phyloP scores from a whole-genome alignment of 2,888 invertebrate genomes.

The Tenthredo scrophulariae region DNA sequence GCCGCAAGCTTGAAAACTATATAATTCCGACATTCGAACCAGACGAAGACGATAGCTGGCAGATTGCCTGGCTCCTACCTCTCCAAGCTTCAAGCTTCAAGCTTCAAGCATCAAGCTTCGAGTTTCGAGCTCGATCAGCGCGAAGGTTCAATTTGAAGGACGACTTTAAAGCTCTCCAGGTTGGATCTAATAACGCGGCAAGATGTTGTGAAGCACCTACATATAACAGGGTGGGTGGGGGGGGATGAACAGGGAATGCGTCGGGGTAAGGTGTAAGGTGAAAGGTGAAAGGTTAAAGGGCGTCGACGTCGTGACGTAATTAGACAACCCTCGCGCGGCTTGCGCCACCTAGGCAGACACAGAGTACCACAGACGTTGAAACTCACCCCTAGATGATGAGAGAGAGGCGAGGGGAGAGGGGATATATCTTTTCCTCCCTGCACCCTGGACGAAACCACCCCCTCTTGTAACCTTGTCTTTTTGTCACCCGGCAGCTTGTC shows the following conservation, averaged over 20 bases:
- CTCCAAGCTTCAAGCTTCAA: not conserved
- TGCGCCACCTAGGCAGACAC: not conserved
- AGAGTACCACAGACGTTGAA: not conserved
- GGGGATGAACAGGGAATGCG: conserved; percentile 15
- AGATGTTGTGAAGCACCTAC: conserved; percentile 50
- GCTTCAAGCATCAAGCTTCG: not conserved
- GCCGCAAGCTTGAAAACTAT: conserved; percentile 2
- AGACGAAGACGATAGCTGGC: conserved; percentile 52
- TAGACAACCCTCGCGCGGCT: conserved; percentile 33
- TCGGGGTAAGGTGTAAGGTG: not conserved
- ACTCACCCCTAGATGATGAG: not conserved
- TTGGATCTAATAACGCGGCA: conserved; percentile 55
- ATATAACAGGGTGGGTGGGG: not conserved
- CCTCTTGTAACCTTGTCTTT: not conserved
- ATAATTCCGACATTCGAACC: conserved; percentile 36
- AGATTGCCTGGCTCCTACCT: conserved; percentile 41
- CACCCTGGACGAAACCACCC: not conserved
- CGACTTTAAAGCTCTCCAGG: conserved; percentile 54
- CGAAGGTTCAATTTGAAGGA: conserved; percentile 38
- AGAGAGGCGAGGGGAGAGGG: not conserved
- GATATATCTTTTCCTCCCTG: not conserved
- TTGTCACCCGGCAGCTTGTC: conserved; percentile 37
- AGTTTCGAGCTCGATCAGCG: conserved; percentile 34
- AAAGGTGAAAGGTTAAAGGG: conserved; percentile 28
- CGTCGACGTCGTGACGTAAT: conserved; percentile 45